Evolutionary conservation across 2,113 vertebrate genomes (phyloP).

Genomic region (Dicaeum eximium): DNA sequence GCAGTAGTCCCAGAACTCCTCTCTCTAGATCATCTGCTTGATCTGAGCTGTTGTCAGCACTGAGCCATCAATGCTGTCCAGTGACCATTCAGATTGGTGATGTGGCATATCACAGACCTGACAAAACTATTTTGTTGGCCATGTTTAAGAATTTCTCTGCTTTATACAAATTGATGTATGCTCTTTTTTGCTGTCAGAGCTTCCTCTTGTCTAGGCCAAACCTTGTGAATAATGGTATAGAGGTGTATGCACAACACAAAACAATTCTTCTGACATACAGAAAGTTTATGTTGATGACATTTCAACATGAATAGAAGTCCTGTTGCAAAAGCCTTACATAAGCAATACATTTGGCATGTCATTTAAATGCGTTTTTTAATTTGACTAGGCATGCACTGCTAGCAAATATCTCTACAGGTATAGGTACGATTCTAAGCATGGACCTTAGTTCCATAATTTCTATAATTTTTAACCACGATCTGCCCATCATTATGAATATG

Average conservation of each 20-base stretch:
- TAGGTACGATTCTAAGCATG: not conserved
- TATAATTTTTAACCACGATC: not conserved
- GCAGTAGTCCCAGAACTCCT: not conserved
- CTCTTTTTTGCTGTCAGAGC: not conserved
- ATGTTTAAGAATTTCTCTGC: not conserved
- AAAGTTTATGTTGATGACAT: not conserved
- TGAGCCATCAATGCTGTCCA: not conserved
- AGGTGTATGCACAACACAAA: not conserved
- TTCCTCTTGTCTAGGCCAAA: not conserved
- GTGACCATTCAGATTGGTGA: not conserved
- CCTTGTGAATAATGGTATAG: not conserved
- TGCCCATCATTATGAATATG: not conserved
- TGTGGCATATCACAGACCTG: not conserved
- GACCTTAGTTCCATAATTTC: not conserved
- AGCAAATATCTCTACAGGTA: not conserved
- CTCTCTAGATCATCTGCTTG: not conserved
- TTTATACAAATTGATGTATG: not conserved
- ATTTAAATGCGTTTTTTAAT: not conserved
- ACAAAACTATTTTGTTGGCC: not conserved
- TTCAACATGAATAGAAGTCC: not conserved
- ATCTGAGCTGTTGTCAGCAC: not conserved
- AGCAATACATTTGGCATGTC: not conserved
- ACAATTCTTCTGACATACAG: not conserved
- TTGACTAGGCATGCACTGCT: not conserved
- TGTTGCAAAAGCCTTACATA: not conserved